Percentiles rank a stretch among this genome's conserved stretches.
Evolutionary conservation across 2,888 invertebrate species (phyloP).

Genomic region (Panopea generosa): DNA sequence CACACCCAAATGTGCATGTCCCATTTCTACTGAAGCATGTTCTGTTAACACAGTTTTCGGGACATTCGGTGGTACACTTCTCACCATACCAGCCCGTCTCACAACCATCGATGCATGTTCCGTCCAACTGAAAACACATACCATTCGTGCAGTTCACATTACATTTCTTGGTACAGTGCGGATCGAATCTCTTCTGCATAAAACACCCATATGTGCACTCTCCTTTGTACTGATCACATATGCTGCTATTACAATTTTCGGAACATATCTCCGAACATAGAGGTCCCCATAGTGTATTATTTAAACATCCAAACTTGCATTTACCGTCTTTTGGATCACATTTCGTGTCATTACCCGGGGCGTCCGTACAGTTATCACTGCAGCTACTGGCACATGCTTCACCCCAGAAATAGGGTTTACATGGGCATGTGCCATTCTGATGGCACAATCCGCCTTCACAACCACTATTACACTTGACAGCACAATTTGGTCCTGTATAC

Average conservation of each 20-base stretch:
- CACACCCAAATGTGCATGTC: background rate
- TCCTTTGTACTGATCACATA: background rate
- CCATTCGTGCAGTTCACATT: background rate
- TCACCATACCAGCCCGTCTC: background rate
- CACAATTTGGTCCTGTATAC: too few relatives aligned
- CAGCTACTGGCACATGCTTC: background rate
- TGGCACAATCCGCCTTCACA: too few relatives aligned
- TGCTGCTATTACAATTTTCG: background rate
- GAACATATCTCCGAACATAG: constrained; percentile 1
- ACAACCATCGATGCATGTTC: background rate
- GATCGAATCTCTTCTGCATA: too few relatives aligned
- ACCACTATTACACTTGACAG: too few relatives aligned
- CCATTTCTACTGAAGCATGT: background rate
- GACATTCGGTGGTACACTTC: background rate
- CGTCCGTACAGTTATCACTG: constrained; percentile 6
- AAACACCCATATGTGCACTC: too few relatives aligned
- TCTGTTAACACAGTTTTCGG: background rate
- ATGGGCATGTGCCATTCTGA: too few relatives aligned
- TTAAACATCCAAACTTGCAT: too few relatives aligned
- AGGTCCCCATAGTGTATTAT: background rate
- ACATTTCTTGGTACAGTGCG: background rate
- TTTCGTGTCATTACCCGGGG: background rate
- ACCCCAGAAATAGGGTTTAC: background rate
- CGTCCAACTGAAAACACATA: background rate
- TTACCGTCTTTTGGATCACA: background rate